A percentile compares a stretch with the other conserved stretches of the same genome.
Evolutionary conservation across 1,140 invertebrate genomes (phyloP).

Genomic region (Papilio helenus): DNA sequence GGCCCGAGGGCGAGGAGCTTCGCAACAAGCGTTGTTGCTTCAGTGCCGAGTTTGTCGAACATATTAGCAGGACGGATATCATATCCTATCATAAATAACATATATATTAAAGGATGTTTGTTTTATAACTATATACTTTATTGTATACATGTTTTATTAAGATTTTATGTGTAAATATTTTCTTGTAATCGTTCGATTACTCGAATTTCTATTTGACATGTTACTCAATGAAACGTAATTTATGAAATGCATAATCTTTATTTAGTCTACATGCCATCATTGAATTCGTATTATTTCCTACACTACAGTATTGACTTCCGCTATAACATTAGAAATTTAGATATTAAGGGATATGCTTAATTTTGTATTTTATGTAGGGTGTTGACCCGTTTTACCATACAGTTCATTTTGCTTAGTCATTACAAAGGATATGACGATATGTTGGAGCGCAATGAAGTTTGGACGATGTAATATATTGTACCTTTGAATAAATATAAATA

Average conservation of each 20-base stretch:
- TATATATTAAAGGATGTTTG: slow-evolving; percentile 38
- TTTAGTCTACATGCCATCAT: slow-evolving; percentile 71
- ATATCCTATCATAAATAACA: slow-evolving; percentile 12
- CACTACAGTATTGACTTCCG: slow-evolving; percentile 80
- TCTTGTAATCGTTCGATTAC: slow-evolving; percentile 59
- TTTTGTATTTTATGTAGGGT: slow-evolving; percentile 79
- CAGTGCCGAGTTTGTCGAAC: slow-evolving; percentile 21
- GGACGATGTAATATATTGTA: slow-evolving; percentile 83
- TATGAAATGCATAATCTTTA: slow-evolving; percentile 75
- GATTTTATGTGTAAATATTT: slow-evolving; percentile 69
- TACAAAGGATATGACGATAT: slow-evolving; percentile 67
- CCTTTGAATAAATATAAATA: slow-evolving; percentile 82
- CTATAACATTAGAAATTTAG: slow-evolving; percentile 73
- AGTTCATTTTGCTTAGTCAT: slow-evolving; percentile 76
- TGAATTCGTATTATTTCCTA: slow-evolving; percentile 75
- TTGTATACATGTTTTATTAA: slow-evolving; percentile 46
- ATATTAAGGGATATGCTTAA: slow-evolving; percentile 75
- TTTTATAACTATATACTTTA: slow-evolving; percentile 51
- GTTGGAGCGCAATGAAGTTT: slow-evolving; percentile 69
- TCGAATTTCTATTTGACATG: slow-evolving; percentile 37
- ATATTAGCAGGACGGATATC: slow-evolving; percentile 26
- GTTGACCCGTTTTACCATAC: slow-evolving; percentile 69
- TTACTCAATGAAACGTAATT: slow-evolving; percentile 48
- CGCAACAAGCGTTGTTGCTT: slow-evolving; percentile 29
- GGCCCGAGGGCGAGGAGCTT: slow-evolving; percentile 52